A percentile compares a stretch with the other conserved stretches of the same genome.
Conservation (phyloP, 2,797 vertebrate genomes). For the Macropodus opercularis region DNA sequence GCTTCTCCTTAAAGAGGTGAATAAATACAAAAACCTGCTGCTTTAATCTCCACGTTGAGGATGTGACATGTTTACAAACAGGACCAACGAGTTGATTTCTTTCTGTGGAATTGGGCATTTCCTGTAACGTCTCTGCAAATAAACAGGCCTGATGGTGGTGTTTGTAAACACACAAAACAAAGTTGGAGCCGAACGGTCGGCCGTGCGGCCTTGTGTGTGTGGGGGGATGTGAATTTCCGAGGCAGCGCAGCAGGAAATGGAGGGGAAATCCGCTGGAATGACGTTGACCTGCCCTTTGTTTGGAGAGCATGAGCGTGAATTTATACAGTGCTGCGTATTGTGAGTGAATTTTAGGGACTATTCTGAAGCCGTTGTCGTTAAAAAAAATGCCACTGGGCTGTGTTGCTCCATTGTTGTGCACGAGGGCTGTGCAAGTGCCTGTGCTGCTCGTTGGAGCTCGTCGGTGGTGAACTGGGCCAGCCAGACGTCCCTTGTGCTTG, state of each 20-base stretch:
- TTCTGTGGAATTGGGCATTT: neutral
- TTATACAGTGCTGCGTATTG: neutral
- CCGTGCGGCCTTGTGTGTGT: constrained; percentile 32
- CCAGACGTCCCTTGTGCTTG: constrained; percentile 42
- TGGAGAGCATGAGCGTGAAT: neutral
- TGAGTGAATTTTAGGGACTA: neutral
- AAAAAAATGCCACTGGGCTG: no score
- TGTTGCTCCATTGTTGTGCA: neutral
- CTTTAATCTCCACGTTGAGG: neutral
- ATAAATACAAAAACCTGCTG: neutral
- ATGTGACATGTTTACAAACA: no score
- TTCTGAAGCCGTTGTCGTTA: neutral
- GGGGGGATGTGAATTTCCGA: constrained; percentile 32
- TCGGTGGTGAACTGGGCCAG: constrained; percentile 42
- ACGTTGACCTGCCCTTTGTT: neutral
- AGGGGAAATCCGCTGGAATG: constrained; percentile 25
- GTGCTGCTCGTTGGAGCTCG: constrained; percentile 6
- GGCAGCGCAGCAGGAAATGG: constrained; percentile 20
- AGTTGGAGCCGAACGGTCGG: constrained; percentile 46
- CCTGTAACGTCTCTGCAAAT: neutral
- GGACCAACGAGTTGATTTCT: neutral
- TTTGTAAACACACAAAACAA: constrained; percentile 80
- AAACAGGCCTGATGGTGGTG: neutral
- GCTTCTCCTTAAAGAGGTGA: neutral
- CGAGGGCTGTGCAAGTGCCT: neutral